Conservation (phyloP, 2,888 invertebrate genomes). For the Andrena marginata region DNA sequence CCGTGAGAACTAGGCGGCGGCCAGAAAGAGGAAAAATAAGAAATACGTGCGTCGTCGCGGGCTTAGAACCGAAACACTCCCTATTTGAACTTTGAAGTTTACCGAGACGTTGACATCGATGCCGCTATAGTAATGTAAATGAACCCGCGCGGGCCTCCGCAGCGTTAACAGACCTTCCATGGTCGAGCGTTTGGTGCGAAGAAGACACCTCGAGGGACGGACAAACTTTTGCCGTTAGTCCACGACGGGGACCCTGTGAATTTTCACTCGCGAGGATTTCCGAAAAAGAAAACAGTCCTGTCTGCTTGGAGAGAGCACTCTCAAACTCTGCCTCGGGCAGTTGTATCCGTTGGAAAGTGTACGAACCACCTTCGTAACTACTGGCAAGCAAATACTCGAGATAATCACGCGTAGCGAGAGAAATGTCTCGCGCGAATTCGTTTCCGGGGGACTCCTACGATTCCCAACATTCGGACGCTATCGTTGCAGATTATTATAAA, state of each 20-base stretch:
- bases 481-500: too few species aligned
- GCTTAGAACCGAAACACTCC: slow-evolving; percentile 49
- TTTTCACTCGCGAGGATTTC: slow-evolving; percentile 37
- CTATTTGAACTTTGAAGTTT: slow-evolving; percentile 69
- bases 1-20: slow-evolving; percentile 37
- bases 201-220: slow-evolving; percentile 11
- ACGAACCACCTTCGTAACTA: neutral
- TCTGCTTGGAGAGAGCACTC: neutral
- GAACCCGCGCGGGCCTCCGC: slow-evolving; percentile 33
- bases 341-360: slow-evolving; percentile 39
- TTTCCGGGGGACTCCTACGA: too few species aligned
- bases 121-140: slow-evolving; percentile 70
- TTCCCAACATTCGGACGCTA: too few species aligned
- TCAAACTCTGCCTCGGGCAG: neutral
- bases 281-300: slow-evolving; percentile 35
- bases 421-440: too few species aligned
- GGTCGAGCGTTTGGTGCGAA: slow-evolving; percentile 6
- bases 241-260: slow-evolving; percentile 6
- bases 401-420: too few species aligned
- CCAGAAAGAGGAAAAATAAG: slow-evolving; percentile 7
- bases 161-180: slow-evolving; percentile 30
- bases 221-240: slow-evolving; percentile 19
- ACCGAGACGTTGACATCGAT: slow-evolving; percentile 71
- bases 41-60: slow-evolving; percentile 34
- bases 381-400: neutral